Evolutionary conservation across 2,797 vertebrate genomes (phyloP).

Genomic region (Furcifer pardalis): DNA sequence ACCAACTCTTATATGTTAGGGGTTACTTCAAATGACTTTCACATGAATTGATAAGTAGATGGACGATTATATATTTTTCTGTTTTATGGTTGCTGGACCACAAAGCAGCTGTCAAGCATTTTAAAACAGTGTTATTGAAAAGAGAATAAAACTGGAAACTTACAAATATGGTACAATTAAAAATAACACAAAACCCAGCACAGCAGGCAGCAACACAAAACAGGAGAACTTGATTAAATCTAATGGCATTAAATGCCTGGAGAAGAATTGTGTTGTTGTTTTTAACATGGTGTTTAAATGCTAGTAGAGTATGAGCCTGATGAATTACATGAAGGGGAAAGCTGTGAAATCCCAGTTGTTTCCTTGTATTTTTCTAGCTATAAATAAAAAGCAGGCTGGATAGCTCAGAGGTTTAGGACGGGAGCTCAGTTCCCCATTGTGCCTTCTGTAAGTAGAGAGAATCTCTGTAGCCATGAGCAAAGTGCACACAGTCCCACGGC

Average conservation of each 20-base stretch:
- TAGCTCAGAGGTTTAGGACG: too few species aligned
- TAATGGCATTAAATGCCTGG: neutral
- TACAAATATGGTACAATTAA: neutral
- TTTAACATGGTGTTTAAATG: neutral
- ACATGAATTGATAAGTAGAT: neutral
- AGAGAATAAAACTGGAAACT: neutral
- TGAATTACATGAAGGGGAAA: neutral
- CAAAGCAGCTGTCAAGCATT: neutral
- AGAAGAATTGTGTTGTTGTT: neutral
- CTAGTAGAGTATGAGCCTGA: neutral
- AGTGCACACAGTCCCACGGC: too few species aligned
- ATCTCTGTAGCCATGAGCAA: too few species aligned
- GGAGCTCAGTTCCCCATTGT: too few species aligned
- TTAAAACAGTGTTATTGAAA: constrained; percentile 1
- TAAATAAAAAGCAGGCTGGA: neutral
- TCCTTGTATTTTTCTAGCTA: neutral
- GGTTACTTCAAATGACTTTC: neutral
- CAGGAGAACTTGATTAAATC: neutral
- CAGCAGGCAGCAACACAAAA: neutral
- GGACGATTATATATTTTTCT: neutral
- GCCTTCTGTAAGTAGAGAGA: too few species aligned
- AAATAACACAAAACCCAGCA: neutral
- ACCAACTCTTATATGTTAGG: too few species aligned
- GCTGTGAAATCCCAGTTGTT: neutral
- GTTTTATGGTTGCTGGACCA: neutral